Conservation (phyloP, 2,113 vertebrate species). For the Crotophaga sulcirostris region DNA sequence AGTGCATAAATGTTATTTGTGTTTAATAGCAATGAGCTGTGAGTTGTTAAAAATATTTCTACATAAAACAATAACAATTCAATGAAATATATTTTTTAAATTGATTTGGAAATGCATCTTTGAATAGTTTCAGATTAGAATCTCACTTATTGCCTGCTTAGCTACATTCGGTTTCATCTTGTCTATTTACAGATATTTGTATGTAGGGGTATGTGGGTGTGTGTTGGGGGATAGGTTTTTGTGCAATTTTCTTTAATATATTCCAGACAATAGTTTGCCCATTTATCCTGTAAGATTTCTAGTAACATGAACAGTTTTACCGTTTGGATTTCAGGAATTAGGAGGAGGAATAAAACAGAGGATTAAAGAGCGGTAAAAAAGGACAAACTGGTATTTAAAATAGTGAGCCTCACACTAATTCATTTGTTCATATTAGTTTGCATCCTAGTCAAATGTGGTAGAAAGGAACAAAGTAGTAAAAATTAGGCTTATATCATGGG, state of each 20-base stretch:
- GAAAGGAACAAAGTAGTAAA: neutral
- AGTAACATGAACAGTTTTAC: neutral
- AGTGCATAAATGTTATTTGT: neutral
- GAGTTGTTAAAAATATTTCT: neutral
- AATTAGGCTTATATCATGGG: neutral
- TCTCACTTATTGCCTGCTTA: neutral
- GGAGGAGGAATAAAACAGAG: neutral
- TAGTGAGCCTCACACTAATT: neutral
- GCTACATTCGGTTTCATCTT: neutral
- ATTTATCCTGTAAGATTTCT: neutral
- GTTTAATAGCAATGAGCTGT: neutral
- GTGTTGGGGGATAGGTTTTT: neutral
- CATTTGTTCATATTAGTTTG: neutral
- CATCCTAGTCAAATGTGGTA: neutral
- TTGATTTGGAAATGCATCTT: neutral
- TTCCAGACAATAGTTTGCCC: neutral
- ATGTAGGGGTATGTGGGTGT: neutral
- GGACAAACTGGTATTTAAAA: neutral
- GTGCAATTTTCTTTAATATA: neutral
- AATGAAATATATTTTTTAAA: neutral
- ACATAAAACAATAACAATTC: neutral
- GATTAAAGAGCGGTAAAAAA: neutral
- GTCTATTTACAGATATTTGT: neutral
- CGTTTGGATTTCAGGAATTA: neutral
- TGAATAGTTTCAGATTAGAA: neutral